These are phyloP conservation scores for Phrynocephalus vlangalii DNA, from an alignment of 2,797 vertebrate species.

Conservation along the genomic window DNA sequence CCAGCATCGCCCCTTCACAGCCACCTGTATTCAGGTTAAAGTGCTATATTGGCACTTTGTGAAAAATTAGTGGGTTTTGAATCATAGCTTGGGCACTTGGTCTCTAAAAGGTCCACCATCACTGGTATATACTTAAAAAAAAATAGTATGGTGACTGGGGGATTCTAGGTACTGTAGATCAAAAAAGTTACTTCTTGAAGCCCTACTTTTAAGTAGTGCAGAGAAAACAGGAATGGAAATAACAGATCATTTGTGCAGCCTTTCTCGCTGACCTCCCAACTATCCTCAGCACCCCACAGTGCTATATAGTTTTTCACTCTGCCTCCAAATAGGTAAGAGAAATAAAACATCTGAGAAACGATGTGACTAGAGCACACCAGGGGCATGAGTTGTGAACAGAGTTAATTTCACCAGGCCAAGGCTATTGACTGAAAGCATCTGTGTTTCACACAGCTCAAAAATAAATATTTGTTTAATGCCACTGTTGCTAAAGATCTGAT, in stretches of 20 bases:
- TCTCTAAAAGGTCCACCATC: no score
- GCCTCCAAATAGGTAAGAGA: background rate
- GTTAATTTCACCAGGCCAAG: background rate
- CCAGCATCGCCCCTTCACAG: no score
- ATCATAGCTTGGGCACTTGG: no score
- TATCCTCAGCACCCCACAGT: no score
- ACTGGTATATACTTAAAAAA: no score
- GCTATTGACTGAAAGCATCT: background rate
- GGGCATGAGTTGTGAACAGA: background rate
- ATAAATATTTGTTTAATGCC: conserved; percentile 12
- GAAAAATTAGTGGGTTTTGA: no score
- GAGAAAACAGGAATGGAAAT: background rate
- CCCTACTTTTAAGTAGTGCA: background rate
- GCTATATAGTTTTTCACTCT: background rate
- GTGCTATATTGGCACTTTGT: no score
- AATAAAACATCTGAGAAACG: background rate
- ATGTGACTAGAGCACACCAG: background rate
- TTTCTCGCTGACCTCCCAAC: background rate
- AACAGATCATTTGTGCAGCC: conserved; percentile 3
- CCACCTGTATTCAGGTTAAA: no score
- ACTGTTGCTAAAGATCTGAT: conserved; percentile 39
- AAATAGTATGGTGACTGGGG: no score
- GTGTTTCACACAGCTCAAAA: conserved; percentile 8
- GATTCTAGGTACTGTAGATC: no score
- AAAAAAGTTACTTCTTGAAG: no score